Evolutionary conservation across 2,888 invertebrate species (phyloP), one percentile per base, ranked within the genome.

Genomic region (Eulithis testata): DNA sequence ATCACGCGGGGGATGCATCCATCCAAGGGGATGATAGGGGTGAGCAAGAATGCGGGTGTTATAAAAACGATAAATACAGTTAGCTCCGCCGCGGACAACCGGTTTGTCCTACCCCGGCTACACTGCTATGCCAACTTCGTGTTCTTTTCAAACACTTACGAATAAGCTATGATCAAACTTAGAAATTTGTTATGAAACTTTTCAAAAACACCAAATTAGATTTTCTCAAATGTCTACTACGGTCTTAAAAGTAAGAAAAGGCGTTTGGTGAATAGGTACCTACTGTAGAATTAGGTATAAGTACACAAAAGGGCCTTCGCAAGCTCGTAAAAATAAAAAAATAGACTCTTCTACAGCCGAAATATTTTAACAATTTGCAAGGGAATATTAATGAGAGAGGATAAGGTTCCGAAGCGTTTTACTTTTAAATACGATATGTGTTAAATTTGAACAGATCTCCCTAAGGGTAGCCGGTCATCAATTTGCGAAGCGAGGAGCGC

Each of bases 401-500:
- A 85, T 87, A 86, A 87, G 86, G 86, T 86, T 86, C 80, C 77
- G 82, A 84, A 84, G 80, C 85, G 83, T 86, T 89, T 88, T 87
- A 89, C 88, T 90, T 89, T 90, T 88, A 90, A 91, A 89, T 87
- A 89, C 87, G 90, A 89, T 90, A 89, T 90, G 86, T 90, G 90
- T 91, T 88, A 90, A 90, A 91, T 90, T 90, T 88, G 88, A 89
- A 88, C 88, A 88, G 86, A 91, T 91, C 90, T 91, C 89, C 90
- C 87, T 76, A 78, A 83, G 89, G 83, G 84, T 86, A 87, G 89
- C 83, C 87, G 91, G 91, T 90, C 91, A 91, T 90, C 91, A 93
- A 91, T 93, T 92, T 91, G 90, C 86, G 83, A 83, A 84, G 71
- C 70, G 72, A 75, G 78, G 78, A 77, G 77, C 66, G 79, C 74